A percentile compares a stretch with the other conserved stretches of the same genome.
Conservation (phyloP, 2,797 vertebrate species). For the Poecilia velifera region DNA sequence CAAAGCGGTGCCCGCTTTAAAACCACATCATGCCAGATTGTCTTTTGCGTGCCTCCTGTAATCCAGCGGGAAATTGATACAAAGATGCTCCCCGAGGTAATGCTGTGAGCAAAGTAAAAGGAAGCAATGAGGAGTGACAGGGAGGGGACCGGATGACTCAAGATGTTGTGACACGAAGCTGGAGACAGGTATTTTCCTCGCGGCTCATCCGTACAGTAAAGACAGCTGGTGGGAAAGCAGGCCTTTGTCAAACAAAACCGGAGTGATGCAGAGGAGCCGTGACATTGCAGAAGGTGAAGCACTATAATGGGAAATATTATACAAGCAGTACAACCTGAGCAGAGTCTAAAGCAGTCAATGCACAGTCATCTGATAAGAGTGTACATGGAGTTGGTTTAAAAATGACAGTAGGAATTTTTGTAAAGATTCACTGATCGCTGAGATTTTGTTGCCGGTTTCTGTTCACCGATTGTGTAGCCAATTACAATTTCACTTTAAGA, state of each 20-base stretch:
- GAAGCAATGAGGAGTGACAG: conserved; percentile 74
- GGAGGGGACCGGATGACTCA: conserved; percentile 65
- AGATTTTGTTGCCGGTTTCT: not conserved
- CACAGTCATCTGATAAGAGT: conserved; percentile 53
- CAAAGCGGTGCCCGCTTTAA: conserved; percentile 75
- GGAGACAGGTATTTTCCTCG: conserved; percentile 68
- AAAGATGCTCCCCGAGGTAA: conserved; percentile 75
- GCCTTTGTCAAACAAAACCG: conserved; percentile 52
- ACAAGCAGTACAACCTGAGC: conserved; percentile 55
- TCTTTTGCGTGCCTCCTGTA: conserved; percentile 77
- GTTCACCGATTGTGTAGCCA: not conserved
- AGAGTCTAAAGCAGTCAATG: conserved; percentile 64
- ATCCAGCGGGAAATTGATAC: conserved; percentile 80
- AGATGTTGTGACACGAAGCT: conserved; percentile 70
- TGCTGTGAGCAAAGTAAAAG: conserved; percentile 58
- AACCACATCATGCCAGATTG: conserved; percentile 78
- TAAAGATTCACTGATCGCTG: not conserved
- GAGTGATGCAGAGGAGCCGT: conserved; percentile 63
- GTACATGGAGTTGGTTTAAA: conserved; percentile 3
- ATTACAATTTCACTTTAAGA: not conserved
- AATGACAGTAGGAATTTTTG: conserved; percentile 5
- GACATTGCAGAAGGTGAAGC: conserved; percentile 79
- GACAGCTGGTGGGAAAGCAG: conserved; percentile 55
- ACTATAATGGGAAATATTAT: conserved; percentile 58
- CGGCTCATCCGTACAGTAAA: conserved; percentile 55